Evolutionary conservation across 2,113 vertebrate species (phyloP).

Genomic region (Hydrolagus affinis): DNA sequence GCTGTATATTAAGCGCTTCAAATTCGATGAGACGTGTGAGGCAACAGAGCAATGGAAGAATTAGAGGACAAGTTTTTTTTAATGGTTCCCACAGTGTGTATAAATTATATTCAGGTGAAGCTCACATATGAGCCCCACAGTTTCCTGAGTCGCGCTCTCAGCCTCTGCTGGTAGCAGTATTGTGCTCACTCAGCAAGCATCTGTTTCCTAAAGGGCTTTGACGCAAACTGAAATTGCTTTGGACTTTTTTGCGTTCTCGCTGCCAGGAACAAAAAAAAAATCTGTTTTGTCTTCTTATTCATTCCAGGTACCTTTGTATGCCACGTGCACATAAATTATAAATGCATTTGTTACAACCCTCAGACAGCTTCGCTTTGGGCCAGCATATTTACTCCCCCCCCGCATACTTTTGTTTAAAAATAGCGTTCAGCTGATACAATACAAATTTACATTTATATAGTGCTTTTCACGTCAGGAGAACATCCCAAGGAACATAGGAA

Average conservation of each 20-base stretch:
- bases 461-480: too few relatives aligned
- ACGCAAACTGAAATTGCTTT: not conserved
- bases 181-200: conserved; percentile 23
- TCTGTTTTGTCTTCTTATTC: not conserved
- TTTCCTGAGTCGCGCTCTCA: not conserved
- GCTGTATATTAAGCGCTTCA: not conserved
- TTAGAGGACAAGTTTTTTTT: not conserved
- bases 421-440: too few relatives aligned
- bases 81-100: conserved; percentile 14
- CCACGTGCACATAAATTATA: not conserved
- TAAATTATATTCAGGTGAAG: conserved; percentile 11
- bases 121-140: not conserved
- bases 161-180: not conserved
- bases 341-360: too few relatives aligned
- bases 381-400: too few relatives aligned
- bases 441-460: too few relatives aligned
- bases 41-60: not conserved
- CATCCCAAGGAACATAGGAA: too few relatives aligned
- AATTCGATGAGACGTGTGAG: too few relatives aligned
- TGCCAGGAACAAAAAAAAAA: not conserved
- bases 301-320: not conserved
- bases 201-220: not conserved
- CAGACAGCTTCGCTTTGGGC: too few relatives aligned
- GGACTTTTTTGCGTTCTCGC: too few relatives aligned
- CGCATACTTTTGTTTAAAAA: too few relatives aligned